phyloP scores from a whole-genome alignment of 1,140 invertebrate species.

The Bombus haemorrhoidalis region DNA sequence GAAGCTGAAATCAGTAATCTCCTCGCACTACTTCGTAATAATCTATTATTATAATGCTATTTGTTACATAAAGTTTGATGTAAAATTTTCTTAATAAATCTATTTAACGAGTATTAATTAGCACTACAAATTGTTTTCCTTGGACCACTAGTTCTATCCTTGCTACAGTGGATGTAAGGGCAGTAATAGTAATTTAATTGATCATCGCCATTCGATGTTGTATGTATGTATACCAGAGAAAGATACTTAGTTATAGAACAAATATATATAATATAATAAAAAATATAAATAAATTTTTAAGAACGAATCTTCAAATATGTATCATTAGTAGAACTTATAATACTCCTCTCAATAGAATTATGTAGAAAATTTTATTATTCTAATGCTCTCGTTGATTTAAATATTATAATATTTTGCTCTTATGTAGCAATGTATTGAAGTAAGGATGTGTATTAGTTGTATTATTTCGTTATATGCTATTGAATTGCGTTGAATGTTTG shows the following conservation, averaged over 20 bases:
- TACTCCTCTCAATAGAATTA: constrained; percentile 13
- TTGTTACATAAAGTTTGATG: constrained; percentile 61
- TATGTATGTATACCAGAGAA: constrained; percentile 29
- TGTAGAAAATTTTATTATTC: constrained; percentile 34
- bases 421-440: constrained; percentile 21
- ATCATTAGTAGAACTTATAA: constrained; percentile 40
- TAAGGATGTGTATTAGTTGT: background rate
- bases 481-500: constrained; percentile 50
- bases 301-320: constrained; percentile 15
- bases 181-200: constrained; percentile 23
- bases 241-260: constrained; percentile 22
- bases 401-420: constrained; percentile 30
- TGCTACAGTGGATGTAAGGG: constrained; percentile 36
- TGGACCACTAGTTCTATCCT: constrained; percentile 44
- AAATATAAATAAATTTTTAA: constrained; percentile 56
- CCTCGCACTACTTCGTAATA: constrained; percentile 32
- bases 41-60: constrained; percentile 58
- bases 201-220: constrained; percentile 31
- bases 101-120: constrained; percentile 62
- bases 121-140: constrained; percentile 56
- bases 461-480: background rate
- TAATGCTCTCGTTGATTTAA: constrained; percentile 11
- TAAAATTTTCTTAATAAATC: constrained; percentile 57
- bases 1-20: constrained; percentile 56
- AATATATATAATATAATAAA: constrained; percentile 3